Base-by-base conservation (phyloP, 2,888 invertebrate genomes). In the Callosobruchus maculatus region DNA sequence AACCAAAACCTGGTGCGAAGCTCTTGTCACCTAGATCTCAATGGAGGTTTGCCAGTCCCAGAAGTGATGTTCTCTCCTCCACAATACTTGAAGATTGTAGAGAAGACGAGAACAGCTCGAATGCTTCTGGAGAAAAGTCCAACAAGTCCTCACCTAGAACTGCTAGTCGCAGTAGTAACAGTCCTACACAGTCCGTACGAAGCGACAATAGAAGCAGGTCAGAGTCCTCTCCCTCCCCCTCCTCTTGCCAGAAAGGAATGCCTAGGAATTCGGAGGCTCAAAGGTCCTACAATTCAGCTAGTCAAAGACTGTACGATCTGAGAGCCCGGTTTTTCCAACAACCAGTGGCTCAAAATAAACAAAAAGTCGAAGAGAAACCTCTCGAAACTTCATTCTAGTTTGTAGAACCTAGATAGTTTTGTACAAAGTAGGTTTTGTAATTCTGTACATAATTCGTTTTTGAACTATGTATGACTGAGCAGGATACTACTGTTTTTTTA, bases 71-170 rank as follows among this genome's bases (percentile, higher is more conserved):
- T 72, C 90, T 96, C 83, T 95, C 95, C 68, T 93, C 94, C 70
- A 95, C 95, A 74, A 96, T 96, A 85, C 93, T 93, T 68, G 96
- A 96, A 89, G 96, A 93, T 80, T 92, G 93, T 82, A 94, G 94
- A 83, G 93, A 93, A 83, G 95, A 95, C 83, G 94, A 94, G 80
- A 49, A 49, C 49, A 92, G 89, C 80, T 90, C 91, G 0, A 90
- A 90, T 77, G 90, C 90, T 81, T 91, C 91, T 21, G 88, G 89
- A 31, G 91, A 91, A 82, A 49, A 49, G 49, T 49, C 49, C 49
- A 49, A 13, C 49, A 49, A 18, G 49, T 49, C 49, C 18, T 49
- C 49, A 18, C 49, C 49, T 49, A 89, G 89, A 80, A 88, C 87
- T 74, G 89, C 21, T 21, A 67, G 67, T 21, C n/a, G 21, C 4